phyloP scores from a whole-genome alignment of 2,888 invertebrate genomes.

The Caenorhabditis sp. region DNA sequence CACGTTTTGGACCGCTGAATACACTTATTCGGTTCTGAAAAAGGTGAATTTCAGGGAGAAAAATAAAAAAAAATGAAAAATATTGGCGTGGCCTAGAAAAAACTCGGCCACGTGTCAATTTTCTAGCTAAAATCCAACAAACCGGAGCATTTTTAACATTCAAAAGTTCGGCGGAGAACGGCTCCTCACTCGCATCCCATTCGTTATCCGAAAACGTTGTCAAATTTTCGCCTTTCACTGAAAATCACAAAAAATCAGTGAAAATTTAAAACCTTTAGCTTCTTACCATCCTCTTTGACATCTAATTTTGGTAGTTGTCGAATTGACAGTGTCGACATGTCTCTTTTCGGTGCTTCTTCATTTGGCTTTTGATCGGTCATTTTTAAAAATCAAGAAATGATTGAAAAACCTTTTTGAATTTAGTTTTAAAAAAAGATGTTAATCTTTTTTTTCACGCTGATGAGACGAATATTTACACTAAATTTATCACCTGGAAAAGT shows the following conservation, averaged over 20 bases:
- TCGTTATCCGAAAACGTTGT: conserved; percentile 46
- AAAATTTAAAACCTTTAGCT: not conserved
- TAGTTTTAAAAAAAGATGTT: too few species aligned
- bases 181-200: conserved; percentile 50
- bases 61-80: not conserved
- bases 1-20: not conserved
- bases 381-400: not conserved
- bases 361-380: not conserved
- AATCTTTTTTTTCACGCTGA: too few species aligned
- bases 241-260: not conserved
- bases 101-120: not conserved
- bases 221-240: conserved; percentile 38
- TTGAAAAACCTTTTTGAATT: too few species aligned
- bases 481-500: too few species aligned
- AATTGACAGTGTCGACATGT: not conserved
- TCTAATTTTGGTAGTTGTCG: conserved; percentile 2
- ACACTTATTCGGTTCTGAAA: conserved; percentile 5
- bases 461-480: too few species aligned
- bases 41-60: not conserved
- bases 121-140: not conserved
- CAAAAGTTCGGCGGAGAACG: conserved; percentile 52
- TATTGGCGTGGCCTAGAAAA: not conserved
- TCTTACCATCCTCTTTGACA: not conserved
- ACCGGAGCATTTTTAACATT: conserved; percentile 57
- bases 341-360: not conserved